These are phyloP conservation scores for Bombyx mandarina DNA, from an alignment of 1,140 invertebrate genomes.

Conservation along the genomic window DNA sequence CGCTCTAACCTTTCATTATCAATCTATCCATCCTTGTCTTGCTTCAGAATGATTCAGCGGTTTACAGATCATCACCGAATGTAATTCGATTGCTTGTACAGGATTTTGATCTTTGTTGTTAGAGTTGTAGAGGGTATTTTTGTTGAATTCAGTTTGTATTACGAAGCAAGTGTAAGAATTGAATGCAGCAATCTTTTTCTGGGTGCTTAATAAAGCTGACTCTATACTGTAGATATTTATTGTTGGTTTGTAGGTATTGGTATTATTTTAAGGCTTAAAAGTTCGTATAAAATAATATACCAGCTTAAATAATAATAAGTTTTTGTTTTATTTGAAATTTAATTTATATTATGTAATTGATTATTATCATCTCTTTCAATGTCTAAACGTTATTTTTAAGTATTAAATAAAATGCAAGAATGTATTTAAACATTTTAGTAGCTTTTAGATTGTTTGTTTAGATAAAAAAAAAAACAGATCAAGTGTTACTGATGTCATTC, in stretches of 20 bases:
- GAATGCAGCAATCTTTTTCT: constrained; percentile 51
- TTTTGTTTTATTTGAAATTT: too few species aligned
- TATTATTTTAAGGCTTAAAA: neutral
- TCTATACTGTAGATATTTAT: too few species aligned
- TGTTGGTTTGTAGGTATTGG: too few species aligned
- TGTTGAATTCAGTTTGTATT: constrained; percentile 27
- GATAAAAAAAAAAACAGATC: neutral
- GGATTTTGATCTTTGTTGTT: constrained; percentile 18
- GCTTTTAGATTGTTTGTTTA: neutral
- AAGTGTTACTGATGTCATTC: neutral
- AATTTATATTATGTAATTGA: too few species aligned
- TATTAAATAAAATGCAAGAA: neutral
- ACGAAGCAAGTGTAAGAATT: constrained; percentile 46
- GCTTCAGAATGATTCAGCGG: constrained; percentile 49
- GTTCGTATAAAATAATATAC: neutral
- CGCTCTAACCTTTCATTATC: constrained; percentile 10
- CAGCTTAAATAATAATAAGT: neutral
- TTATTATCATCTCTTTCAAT: neutral
- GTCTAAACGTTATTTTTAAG: neutral
- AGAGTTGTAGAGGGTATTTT: constrained; percentile 19
- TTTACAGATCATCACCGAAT: constrained; percentile 29
- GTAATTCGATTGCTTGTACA: constrained; percentile 17
- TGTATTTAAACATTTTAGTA: too few species aligned
- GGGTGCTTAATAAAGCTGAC: constrained; percentile 1
- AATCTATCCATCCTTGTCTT: constrained; percentile 30